These are phyloP conservation scores for Thalassarche chlororhynchos DNA, from an alignment of 2,113 vertebrate species.

Conservation along the genomic window DNA sequence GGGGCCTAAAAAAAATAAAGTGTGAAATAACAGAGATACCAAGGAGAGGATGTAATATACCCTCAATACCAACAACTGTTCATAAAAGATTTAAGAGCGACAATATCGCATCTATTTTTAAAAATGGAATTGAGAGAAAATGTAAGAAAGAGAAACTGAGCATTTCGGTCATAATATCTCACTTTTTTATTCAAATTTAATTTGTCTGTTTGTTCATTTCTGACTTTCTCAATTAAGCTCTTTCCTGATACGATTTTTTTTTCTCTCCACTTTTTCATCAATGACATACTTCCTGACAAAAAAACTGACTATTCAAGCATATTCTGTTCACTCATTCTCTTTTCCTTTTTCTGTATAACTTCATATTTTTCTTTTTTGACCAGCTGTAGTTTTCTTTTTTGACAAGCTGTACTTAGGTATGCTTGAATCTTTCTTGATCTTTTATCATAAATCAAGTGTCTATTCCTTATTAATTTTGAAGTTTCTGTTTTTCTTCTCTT, in stretches of 20 bases:
- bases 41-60: background rate
- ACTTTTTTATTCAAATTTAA: background rate
- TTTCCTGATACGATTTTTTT: rapidly evolving
- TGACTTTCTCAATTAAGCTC: background rate
- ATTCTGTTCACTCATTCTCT: background rate
- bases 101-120: background rate
- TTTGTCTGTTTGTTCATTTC: background rate
- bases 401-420: background rate
- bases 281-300: background rate
- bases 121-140: background rate
- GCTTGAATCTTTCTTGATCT: background rate
- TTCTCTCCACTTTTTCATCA: background rate
- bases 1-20: background rate
- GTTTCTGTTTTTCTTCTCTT: background rate
- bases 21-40: background rate
- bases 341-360: background rate
- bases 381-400: background rate
- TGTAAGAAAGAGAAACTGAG: background rate
- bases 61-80: background rate
- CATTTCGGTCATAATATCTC: background rate
- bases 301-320: background rate
- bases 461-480: background rate
- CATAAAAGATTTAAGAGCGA: background rate
- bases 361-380: background rate
- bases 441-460: background rate